Evolutionary conservation across 2,888 invertebrate species (phyloP).

Genomic region (Ormyrus thymus): DNA sequence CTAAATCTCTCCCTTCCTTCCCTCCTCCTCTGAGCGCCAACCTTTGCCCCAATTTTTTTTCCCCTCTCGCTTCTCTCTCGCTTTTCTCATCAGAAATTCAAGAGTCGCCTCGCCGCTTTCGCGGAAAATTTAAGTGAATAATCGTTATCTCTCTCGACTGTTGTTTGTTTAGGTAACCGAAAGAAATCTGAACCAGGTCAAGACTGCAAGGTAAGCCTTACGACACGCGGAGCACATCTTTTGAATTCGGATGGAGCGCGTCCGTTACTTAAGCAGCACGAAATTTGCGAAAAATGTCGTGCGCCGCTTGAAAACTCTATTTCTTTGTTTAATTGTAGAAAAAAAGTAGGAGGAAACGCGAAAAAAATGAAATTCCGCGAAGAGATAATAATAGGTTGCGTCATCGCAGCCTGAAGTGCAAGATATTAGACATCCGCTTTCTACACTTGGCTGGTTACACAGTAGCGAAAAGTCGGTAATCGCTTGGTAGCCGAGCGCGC

Average conservation of each 20-base stretch:
- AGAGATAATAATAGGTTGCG: conserved; percentile 19
- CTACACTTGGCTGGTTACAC: conserved; percentile 36
- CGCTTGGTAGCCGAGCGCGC: neutral
- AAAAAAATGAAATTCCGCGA: conserved; percentile 3
- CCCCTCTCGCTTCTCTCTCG: neutral
- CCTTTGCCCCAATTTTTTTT: conserved; percentile 30
- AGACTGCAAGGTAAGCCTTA: no score
- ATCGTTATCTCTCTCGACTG: no score
- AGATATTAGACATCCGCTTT: conserved; percentile 45
- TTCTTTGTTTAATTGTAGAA: neutral
- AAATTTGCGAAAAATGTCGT: no score
- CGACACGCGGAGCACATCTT: no score
- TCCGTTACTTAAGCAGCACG: no score
- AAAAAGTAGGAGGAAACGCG: neutral
- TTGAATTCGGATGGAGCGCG: no score
- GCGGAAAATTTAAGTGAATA: no score
- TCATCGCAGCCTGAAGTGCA: neutral
- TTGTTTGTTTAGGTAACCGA: no score
- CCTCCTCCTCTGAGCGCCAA: neutral
- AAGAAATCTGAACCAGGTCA: no score
- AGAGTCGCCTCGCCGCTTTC: no score
- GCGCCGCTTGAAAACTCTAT: no score
- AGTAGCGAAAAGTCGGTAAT: conserved; percentile 42
- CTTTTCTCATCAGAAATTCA: no score
- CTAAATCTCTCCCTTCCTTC: conserved; percentile 18